Evolutionary conservation across 2,113 vertebrate species (phyloP).

Genomic region (Oryzias woworae): DNA sequence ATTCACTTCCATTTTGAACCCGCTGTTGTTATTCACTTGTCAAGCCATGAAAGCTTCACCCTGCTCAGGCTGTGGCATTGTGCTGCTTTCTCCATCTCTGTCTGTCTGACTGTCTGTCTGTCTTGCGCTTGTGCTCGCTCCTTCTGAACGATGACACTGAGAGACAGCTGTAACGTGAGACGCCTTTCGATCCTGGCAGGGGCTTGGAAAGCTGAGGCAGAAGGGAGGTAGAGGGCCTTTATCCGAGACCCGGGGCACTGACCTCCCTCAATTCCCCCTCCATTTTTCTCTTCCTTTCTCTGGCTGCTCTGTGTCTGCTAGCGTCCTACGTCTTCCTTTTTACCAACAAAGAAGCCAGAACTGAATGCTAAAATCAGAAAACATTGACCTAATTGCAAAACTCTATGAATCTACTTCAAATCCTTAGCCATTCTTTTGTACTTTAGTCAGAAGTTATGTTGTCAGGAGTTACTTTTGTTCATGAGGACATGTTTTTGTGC

Average conservation of each 20-base stretch:
- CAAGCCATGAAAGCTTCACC: conserved; percentile 50
- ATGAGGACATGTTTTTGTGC: conserved; percentile 17
- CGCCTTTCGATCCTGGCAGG: conserved; percentile 71
- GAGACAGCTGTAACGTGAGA: conserved; percentile 81
- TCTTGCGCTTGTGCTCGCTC: conserved; percentile 47
- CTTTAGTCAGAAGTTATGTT: conserved; percentile 11
- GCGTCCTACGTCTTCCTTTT: conserved; percentile 58
- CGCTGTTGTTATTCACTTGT: conserved; percentile 55
- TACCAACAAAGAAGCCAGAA: conserved; percentile 43
- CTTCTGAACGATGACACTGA: conserved; percentile 76
- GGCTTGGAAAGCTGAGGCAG: conserved; percentile 67
- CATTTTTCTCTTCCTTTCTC: conserved; percentile 55
- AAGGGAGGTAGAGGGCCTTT: conserved; percentile 72
- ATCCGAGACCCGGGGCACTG: conserved; percentile 73
- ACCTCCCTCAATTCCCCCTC: conserved; percentile 70
- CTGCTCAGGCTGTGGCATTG: conserved; percentile 59
- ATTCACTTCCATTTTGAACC: conserved; percentile 47
- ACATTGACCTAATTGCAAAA: conserved; percentile 40
- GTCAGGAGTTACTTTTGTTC: conserved; percentile 39
- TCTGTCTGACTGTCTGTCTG: conserved; percentile 36
- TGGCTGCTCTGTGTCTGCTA: conserved; percentile 40
- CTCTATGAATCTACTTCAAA: neutral
- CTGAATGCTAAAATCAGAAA: conserved; percentile 32
- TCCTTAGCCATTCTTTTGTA: conserved; percentile 4
- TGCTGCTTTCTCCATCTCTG: conserved; percentile 33